These are phyloP conservation scores for Lutraria rhynchaena DNA, from an alignment of 1,140 invertebrate species.

Conservation along the genomic window DNA sequence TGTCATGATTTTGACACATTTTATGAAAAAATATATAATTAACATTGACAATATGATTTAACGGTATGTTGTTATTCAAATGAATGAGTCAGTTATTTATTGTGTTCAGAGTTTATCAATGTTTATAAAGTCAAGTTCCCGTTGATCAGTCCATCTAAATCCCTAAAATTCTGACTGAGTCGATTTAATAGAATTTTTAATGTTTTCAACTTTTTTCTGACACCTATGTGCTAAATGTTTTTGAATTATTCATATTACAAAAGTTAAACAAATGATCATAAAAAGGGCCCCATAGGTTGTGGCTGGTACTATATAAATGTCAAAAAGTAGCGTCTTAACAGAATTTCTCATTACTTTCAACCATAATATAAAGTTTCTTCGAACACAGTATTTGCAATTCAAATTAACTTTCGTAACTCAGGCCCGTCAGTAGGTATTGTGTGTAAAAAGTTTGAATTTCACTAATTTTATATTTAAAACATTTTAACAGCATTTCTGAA, in stretches of 20 bases:
- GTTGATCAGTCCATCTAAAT: too few relatives aligned
- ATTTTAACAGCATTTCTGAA: constrained; percentile 9
- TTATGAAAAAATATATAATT: too few relatives aligned
- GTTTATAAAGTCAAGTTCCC: too few relatives aligned
- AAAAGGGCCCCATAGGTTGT: constrained; percentile 21
- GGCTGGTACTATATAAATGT: constrained; percentile 18
- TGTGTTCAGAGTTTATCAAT: too few relatives aligned
- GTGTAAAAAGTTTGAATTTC: constrained; percentile 35
- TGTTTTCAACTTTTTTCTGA: background rate
- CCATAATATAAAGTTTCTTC: constrained; percentile 25
- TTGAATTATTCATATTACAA: constrained; percentile 23
- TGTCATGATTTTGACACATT: too few relatives aligned
- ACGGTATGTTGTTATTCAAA: too few relatives aligned
- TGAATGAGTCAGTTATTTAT: too few relatives aligned
- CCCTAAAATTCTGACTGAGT: too few relatives aligned
- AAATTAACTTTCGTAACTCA: constrained; percentile 31
- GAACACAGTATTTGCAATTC: constrained; percentile 40
- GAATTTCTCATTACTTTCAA: constrained; percentile 13
- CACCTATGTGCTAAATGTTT: constrained; percentile 34
- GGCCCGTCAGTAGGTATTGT: constrained; percentile 12
- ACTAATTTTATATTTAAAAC: constrained; percentile 21
- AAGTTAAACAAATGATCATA: constrained; percentile 32
- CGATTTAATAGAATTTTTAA: too few relatives aligned
- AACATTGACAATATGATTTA: too few relatives aligned
- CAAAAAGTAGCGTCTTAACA: background rate